These are phyloP conservation scores for Cephonodes hylas DNA, from an alignment of 2,888 invertebrate species.

Conservation along the genomic window DNA sequence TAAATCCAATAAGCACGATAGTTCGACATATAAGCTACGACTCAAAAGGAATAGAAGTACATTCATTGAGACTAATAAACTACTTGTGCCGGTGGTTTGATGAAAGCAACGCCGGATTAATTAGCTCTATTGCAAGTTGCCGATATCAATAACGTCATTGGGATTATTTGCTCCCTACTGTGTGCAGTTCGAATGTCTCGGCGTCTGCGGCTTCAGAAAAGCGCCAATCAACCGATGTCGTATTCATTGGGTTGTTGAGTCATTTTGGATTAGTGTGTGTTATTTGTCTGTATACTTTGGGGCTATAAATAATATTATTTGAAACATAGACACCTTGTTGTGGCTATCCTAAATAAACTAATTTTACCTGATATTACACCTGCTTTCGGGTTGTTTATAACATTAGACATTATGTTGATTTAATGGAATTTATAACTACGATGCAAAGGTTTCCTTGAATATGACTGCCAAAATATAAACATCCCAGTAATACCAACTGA, in stretches of 20 bases:
- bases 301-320: neutral
- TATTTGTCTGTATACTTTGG: neutral
- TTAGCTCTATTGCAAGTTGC: neutral
- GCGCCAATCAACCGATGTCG: neutral
- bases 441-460: no score
- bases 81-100: neutral
- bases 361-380: neutral
- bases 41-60: neutral
- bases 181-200: neutral
- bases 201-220: neutral
- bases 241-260: neutral
- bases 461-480: no score
- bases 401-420: no score
- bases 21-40: neutral
- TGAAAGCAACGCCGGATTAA: neutral
- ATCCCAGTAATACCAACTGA: no score
- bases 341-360: neutral
- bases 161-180: neutral
- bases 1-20: neutral
- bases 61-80: conserved; percentile 1
- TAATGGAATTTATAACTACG: no score
- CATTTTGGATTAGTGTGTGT: neutral
- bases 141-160: neutral
- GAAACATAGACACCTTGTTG: neutral
- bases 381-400: no score